Evolutionary conservation across 30 jellyfish, hydroid and myxozoan genomes (phyloP), one percentile per base, ranked within the genome.

Genomic region (Hydra vulgaris): DNA sequence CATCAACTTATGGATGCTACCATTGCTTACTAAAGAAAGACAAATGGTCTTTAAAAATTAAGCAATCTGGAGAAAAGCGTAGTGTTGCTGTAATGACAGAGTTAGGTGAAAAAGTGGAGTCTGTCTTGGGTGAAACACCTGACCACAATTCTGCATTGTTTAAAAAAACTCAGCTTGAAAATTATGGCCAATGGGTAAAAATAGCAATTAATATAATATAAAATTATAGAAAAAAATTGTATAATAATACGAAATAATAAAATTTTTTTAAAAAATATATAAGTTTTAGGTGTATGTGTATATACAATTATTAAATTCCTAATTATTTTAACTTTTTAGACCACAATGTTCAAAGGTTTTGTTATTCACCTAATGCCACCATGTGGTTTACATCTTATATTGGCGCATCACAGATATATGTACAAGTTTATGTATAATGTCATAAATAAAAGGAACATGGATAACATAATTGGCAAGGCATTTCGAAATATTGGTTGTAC

Each of bases 131-230:
- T 53, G 53, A 8, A 23, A 53, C 53, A 15, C 79, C 84, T 18
- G 79, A 76, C 15, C 78, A 76, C 26, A 53, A 0, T 53, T 20
- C 25, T 68, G 16, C 75, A n/a, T 68, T 68, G 27, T 68, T 68
- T 23, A 68, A 68, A 23, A 68, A 68, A 68, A 68, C 75, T 68
- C 26, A 68, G 27, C 27, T 68, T 68, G 27, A 7, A 68, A 20
- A 68, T 23, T 76, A 21, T 26, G 79, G 84, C 21, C 84, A 76
- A 76, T 76, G 79, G 78, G 78, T 76, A 76, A 73, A 40, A 40
- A 40, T 40, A 40, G 12, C 12, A 8, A 69, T 3, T 20, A 15
- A 21, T 73, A n/a, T 17, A 0, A 15, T 71, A 21, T 54, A 21
- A 21, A 40, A 3, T 40, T 40, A 40, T 3, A 40, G n/a, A n/a